Evolutionary conservation across 2,113 vertebrate genomes (phyloP).

Genomic region (Ciconia boyciana): DNA sequence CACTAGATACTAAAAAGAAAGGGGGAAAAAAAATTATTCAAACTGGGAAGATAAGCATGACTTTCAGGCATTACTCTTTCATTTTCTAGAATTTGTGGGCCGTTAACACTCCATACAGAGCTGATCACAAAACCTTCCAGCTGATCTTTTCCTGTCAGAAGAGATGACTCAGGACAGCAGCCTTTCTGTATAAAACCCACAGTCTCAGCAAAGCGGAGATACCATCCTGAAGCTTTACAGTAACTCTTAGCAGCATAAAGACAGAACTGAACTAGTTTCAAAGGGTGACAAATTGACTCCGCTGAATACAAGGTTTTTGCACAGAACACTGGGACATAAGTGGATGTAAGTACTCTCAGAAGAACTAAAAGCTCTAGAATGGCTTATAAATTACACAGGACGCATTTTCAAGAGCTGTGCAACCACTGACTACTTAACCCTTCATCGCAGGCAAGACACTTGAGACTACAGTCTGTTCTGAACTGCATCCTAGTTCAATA

Average conservation of each 20-base stretch:
- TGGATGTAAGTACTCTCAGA: slow-evolving; percentile 42
- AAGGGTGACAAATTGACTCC: slow-evolving; percentile 31
- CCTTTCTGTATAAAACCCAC: background rate
- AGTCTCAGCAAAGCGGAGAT: background rate
- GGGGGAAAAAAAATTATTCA: background rate
- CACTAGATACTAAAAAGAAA: slow-evolving; percentile 84
- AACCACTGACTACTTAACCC: slow-evolving; percentile 13
- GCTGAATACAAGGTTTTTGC: slow-evolving; percentile 1
- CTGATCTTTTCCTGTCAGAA: slow-evolving; percentile 34
- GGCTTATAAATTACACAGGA: slow-evolving; percentile 24
- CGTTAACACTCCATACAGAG: background rate
- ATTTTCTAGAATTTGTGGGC: background rate
- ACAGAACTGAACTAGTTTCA: slow-evolving; percentile 24
- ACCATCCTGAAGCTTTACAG: background rate
- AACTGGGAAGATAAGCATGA: background rate
- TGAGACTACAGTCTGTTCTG: background rate
- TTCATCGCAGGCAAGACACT: background rate
- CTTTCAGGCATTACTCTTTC: background rate
- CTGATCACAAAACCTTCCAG: slow-evolving; percentile 10
- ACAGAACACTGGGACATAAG: slow-evolving; percentile 1
- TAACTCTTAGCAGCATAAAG: background rate
- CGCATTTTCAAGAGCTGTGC: background rate
- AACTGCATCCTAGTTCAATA: background rate
- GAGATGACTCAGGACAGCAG: slow-evolving; percentile 36
- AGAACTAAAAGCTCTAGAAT: slow-evolving; percentile 36